Conservation (phyloP, 2,888 invertebrate genomes). For the Luperina nickerlii region DNA sequence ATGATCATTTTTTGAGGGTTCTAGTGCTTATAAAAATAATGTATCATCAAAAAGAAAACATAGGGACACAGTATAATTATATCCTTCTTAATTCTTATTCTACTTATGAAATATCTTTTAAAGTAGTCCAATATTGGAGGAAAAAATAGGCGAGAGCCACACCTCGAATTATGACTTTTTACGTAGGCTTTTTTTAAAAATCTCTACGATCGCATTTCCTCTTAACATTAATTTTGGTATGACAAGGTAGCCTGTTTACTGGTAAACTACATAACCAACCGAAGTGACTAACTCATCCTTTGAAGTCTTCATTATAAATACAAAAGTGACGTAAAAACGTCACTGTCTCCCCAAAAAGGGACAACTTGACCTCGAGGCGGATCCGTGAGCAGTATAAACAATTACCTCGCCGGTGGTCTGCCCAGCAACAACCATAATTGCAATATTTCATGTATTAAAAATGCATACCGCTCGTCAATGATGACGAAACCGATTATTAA, state of each 20-base stretch:
- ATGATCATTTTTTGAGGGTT: no score
- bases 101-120: no score
- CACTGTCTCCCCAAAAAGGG: conserved; percentile 46
- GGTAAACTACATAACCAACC: background rate
- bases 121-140: no score
- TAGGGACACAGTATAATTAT: no score
- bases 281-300: background rate
- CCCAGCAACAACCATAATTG: conserved; percentile 51
- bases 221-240: background rate
- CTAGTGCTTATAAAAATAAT: no score
- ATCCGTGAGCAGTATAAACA: conserved; percentile 44
- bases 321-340: conserved; percentile 53
- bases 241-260: background rate
- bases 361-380: conserved; percentile 29
- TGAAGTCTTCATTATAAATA: conserved; percentile 27
- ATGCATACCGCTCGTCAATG: conserved; percentile 56
- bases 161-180: no score
- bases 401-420: conserved; percentile 53
- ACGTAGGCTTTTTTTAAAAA: no score
- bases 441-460: conserved; percentile 63
- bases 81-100: no score
- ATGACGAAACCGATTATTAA: conserved; percentile 73
- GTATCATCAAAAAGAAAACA: no score
- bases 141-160: no score
- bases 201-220: no score